Base-by-base conservation (phyloP, 2,888 invertebrate genomes). In the Glaucopsyche alexis region DNA sequence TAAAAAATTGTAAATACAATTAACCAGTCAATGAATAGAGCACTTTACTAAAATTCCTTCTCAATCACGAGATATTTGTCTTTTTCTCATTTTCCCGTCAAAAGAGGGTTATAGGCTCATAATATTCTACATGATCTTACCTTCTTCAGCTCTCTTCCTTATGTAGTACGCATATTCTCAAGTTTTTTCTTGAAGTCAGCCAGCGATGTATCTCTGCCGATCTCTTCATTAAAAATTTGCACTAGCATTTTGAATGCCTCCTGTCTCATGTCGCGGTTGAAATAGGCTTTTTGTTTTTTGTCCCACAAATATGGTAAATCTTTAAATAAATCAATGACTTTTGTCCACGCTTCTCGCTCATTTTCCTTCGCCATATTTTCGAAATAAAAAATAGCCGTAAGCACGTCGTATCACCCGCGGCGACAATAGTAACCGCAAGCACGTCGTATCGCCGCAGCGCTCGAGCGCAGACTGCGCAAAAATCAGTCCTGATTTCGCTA, bases 161-260 rank as follows among this genome's bases (percentile, higher is more conserved):
- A 75, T 65, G 76, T 60, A 73, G 76, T 75, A 72, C 76, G 76
- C 77, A 77, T 77, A 73, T 76, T 76, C 66, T 77, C 74, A 76
- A 76, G 66, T 40, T 77, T 77, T 76, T 76, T 76, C 72, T 76
- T 71, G 42, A 76, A 74, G 65, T 73, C 73, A 8, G 72, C 74
- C 72, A 74, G 72, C 9, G 72, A 69, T 45, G 74, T 72, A 13
- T 76, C 38, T 71, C 71, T 75, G 72, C 74, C 75, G 65, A 47
- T 52, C 72, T 75, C 75, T 76, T 76, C 74, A 69, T 75, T 66
- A 76, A 45, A 76, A 74, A 76, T 7, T 72, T 76, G 73, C 65
- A 75, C 60, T 65, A 76, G 67, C 75, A 76, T 75, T 76, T 75
- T 73, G 38, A 73, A 73, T 72, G 73, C 75, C 74, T 74, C 73